Percentiles rank a stretch among this genome's conserved stretches.
Conservation (phyloP, 2,888 invertebrate species). For the Hydrotaea diabolus region DNA sequence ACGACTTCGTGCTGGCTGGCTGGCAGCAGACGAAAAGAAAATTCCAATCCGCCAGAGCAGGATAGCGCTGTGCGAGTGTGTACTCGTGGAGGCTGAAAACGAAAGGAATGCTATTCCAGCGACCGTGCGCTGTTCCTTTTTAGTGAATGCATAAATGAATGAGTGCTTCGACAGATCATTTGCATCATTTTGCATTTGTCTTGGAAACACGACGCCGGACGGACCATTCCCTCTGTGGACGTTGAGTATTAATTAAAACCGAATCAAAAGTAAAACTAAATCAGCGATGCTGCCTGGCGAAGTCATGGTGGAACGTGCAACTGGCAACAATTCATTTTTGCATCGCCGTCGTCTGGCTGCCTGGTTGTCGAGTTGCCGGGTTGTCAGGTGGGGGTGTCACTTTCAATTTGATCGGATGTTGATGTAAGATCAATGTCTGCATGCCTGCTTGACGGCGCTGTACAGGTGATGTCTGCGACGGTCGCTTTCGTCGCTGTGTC, state of each 20-base stretch:
- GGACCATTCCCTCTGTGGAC: conserved; percentile 40
- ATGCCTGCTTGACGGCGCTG: conserved; percentile 18
- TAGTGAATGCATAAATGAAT: conserved; percentile 35
- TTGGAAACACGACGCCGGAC: conserved; percentile 31
- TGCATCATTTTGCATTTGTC: conserved; percentile 56
- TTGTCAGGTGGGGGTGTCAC: conserved; percentile 64
- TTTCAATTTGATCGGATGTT: conserved; percentile 57
- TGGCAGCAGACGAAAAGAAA: conserved; percentile 53
- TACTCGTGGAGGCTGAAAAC: conserved; percentile 46
- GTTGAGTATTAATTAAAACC: conserved; percentile 59
- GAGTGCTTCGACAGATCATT: conserved; percentile 61
- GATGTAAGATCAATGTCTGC: conserved; percentile 52
- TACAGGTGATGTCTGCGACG: conserved; percentile 50
- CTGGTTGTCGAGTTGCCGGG: conserved; percentile 44
- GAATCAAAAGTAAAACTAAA: conserved; percentile 55
- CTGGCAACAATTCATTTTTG: conserved; percentile 57
- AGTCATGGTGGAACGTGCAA: conserved; percentile 62
- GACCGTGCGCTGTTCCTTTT: conserved; percentile 41
- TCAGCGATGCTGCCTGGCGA: conserved; percentile 32
- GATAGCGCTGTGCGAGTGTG: neutral
- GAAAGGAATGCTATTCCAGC: conserved; percentile 62
- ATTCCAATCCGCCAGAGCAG: conserved; percentile 45
- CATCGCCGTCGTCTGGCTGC: conserved; percentile 19
- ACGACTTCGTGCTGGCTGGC: conserved; percentile 54
- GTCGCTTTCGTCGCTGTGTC: conserved; percentile 32